Percentiles rank a stretch among this genome's conserved stretches.
Evolutionary conservation across 92 coral and sea anemone species (phyloP).

Genomic region (Phenganax stokvisi): DNA sequence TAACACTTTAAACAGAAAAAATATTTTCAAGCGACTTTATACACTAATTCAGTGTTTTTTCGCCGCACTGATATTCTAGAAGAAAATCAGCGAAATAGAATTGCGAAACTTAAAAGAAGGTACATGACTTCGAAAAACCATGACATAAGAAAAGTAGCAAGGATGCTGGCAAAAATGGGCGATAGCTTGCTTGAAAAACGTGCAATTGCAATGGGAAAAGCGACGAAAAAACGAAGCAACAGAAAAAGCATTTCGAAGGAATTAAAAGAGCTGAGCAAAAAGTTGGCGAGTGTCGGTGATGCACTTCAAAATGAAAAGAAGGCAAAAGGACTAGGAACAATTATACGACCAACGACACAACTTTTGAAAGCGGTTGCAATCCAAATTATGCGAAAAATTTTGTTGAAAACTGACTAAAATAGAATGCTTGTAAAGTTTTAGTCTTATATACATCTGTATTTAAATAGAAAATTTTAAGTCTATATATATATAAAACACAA

Average conservation of each 20-base stretch:
- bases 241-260: conserved; percentile 8
- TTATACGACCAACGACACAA: background rate
- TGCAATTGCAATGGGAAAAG: conserved; percentile 18
- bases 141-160: conserved; percentile 3
- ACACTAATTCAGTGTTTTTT: no score
- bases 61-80: no score
- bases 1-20: no score
- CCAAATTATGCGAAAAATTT: background rate
- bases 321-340: background rate
- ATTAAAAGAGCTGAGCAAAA: background rate
- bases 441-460: background rate
- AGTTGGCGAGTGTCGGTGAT: conserved; percentile 3
- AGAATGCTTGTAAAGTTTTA: background rate
- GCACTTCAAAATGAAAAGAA: conserved; percentile 2
- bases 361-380: background rate
- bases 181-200: conserved; percentile 25
- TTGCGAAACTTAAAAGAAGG: no score
- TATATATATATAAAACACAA: no score
- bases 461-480: no score
- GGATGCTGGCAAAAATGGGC: conserved; percentile 14
- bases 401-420: background rate
- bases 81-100: no score
- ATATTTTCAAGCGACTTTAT: no score
- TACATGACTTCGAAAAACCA: conserved; percentile 6
- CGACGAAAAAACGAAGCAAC: background rate